Percentiles rank a stretch among this genome's conserved stretches.
Evolutionary conservation across 2,888 invertebrate species (phyloP).

Genomic region (Cheilosia vulpina): DNA sequence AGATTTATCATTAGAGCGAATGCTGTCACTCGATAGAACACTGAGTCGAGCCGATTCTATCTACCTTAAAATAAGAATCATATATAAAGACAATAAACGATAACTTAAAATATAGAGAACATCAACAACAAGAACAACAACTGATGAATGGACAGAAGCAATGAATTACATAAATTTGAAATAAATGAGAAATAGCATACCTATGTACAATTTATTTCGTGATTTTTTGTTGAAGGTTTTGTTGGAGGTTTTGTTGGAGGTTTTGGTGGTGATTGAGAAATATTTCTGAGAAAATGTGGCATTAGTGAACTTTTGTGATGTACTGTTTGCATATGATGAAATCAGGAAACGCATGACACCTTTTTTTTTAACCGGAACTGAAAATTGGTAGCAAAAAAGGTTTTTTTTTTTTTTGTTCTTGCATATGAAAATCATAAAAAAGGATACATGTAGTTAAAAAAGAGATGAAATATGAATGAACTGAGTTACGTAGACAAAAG

Average conservation of each 20-base stretch:
- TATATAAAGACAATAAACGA: neutral
- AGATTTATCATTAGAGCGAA: neutral
- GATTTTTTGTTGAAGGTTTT: constrained; percentile 74
- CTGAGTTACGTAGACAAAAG: constrained; percentile 13
- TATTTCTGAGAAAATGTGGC: constrained; percentile 78
- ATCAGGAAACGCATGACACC: constrained; percentile 79
- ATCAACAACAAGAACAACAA: neutral
- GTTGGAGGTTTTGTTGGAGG: neutral
- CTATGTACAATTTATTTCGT: constrained; percentile 79
- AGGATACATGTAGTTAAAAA: constrained; percentile 38
- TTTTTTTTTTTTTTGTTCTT: constrained; percentile 42
- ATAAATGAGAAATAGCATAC: constrained; percentile 76
- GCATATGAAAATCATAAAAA: constrained; percentile 60
- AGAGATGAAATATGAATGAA: constrained; percentile 46
- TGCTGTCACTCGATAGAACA: neutral
- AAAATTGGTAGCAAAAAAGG: constrained; percentile 75
- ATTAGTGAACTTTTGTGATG: constrained; percentile 78
- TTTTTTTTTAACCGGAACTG: constrained; percentile 80
- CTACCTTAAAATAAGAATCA: neutral
- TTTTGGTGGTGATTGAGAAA: constrained; percentile 73
- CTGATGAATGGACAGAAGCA: constrained; percentile 47
- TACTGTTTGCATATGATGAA: constrained; percentile 79
- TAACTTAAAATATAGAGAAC: constrained; percentile 9
- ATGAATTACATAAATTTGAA: constrained; percentile 40
- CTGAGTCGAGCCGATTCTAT: neutral